Evolutionary conservation across 2,888 invertebrate genomes (phyloP).

Genomic region (Apomyelois bistriatella): DNA sequence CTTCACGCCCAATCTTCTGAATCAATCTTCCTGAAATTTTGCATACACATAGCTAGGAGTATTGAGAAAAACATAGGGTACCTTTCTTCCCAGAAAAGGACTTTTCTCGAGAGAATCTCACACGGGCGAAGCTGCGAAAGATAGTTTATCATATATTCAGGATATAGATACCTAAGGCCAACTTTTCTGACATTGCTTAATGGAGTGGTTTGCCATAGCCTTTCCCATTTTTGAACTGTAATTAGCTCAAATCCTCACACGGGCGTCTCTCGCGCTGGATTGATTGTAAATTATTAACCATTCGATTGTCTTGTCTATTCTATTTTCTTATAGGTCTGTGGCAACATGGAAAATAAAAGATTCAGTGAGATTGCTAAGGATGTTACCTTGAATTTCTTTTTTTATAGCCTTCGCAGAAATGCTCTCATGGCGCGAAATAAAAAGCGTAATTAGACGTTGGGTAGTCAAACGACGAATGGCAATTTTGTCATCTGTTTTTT

Average conservation of each 20-base stretch:
- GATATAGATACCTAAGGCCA: background rate
- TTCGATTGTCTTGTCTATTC: conserved; percentile 4
- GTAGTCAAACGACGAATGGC: background rate
- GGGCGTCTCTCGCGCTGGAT: background rate
- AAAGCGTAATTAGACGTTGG: background rate
- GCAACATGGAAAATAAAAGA: conserved; percentile 10
- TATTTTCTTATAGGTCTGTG: background rate
- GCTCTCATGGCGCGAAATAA: background rate
- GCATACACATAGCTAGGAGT: no score
- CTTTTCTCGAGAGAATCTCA: no score
- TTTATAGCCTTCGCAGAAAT: conserved; percentile 3
- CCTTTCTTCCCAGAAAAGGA: no score
- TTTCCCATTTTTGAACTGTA: background rate
- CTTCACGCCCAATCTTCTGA: no score
- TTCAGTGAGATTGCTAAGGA: conserved; percentile 14
- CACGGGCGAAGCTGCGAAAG: no score
- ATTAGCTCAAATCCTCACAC: background rate
- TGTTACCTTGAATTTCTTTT: conserved; percentile 8
- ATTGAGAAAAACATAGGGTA: no score
- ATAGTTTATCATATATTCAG: background rate
- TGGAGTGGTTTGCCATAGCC: background rate
- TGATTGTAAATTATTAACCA: conserved; percentile 3
- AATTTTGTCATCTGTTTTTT: background rate
- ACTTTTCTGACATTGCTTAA: background rate
- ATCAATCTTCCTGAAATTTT: no score